phyloP scores from a whole-genome alignment of 2,113 vertebrate genomes.

The Monopterus albus region DNA sequence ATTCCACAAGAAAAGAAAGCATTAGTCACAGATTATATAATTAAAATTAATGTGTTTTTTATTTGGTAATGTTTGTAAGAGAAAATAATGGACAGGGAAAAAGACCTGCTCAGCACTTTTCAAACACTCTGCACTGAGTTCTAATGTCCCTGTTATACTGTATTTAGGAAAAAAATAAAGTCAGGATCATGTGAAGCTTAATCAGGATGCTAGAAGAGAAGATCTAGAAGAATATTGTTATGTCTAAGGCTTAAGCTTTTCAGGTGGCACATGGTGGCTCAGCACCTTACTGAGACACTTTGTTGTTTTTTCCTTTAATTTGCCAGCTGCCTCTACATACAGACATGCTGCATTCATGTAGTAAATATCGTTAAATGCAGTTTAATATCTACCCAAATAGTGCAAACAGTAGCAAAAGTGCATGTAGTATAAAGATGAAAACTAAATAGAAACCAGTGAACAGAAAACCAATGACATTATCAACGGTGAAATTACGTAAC shows the following conservation, averaged over 20 bases:
- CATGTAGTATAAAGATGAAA: too few species aligned
- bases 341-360: too few species aligned
- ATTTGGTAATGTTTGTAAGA: slow-evolving; percentile 68
- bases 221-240: slow-evolving; percentile 11
- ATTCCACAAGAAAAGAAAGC: slow-evolving; percentile 70
- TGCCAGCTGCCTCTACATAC: too few species aligned
- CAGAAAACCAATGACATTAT: too few species aligned
- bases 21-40: slow-evolving; percentile 78
- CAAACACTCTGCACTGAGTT: slow-evolving; percentile 5
- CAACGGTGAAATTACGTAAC: too few species aligned
- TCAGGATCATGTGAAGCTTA: slow-evolving; percentile 8
- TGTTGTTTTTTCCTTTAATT: too few species aligned
- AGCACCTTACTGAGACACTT: too few species aligned
- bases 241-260: not conserved
- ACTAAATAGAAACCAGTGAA: too few species aligned
- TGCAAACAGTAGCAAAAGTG: not conserved
- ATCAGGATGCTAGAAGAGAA: slow-evolving; percentile 16
- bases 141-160: slow-evolving; percentile 8
- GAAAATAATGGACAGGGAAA: slow-evolving; percentile 49
- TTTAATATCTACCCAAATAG: not conserved
- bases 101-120: slow-evolving; percentile 55
- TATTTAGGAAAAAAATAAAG: slow-evolving; percentile 9
- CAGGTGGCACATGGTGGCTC: too few species aligned
- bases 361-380: not conserved
- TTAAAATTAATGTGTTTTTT: slow-evolving; percentile 75